Conservation (phyloP, 2,113 vertebrate species). For the Hemibagrus wyckioides region DNA sequence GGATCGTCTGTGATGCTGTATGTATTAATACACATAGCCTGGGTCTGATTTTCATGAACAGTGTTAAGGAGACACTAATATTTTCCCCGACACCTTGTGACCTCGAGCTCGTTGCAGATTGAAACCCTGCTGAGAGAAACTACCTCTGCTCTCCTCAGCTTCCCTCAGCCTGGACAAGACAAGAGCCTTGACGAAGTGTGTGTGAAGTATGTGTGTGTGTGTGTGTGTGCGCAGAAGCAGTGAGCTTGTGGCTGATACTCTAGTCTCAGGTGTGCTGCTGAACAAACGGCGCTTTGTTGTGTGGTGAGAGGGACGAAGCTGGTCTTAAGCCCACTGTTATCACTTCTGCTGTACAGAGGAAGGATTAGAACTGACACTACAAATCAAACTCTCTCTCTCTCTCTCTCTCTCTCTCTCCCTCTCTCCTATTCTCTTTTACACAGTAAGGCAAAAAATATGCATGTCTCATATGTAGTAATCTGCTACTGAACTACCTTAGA, state of each 20-base stretch:
- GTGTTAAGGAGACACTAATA: not conserved
- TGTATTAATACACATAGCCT: not conserved
- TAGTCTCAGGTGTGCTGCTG: constrained; percentile 46
- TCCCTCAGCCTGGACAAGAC: constrained; percentile 1
- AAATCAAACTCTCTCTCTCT: constrained; percentile 5
- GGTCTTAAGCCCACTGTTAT: constrained; percentile 41
- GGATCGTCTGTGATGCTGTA: not conserved
- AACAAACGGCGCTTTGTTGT: constrained; percentile 51
- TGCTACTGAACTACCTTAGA: not conserved
- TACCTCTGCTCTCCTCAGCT: not conserved
- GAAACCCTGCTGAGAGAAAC: not conserved
- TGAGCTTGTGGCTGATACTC: not conserved
- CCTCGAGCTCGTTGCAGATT: not conserved
- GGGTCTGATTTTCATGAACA: not conserved
- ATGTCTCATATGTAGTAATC: not conserved
- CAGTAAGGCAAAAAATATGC: not conserved
- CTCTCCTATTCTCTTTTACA: not conserved
- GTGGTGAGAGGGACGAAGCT: constrained; percentile 20
- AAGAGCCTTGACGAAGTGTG: constrained; percentile 1
- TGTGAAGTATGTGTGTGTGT: constrained; percentile 8
- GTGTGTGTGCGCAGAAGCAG: not conserved
- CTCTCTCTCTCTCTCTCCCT: constrained; percentile 28
- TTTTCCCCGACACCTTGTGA: not conserved
- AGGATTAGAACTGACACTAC: constrained; percentile 45
- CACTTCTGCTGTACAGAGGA: constrained; percentile 25